Evolutionary conservation across 2,797 vertebrate genomes (phyloP).

Genomic region (Pseudochromis fuscus): DNA sequence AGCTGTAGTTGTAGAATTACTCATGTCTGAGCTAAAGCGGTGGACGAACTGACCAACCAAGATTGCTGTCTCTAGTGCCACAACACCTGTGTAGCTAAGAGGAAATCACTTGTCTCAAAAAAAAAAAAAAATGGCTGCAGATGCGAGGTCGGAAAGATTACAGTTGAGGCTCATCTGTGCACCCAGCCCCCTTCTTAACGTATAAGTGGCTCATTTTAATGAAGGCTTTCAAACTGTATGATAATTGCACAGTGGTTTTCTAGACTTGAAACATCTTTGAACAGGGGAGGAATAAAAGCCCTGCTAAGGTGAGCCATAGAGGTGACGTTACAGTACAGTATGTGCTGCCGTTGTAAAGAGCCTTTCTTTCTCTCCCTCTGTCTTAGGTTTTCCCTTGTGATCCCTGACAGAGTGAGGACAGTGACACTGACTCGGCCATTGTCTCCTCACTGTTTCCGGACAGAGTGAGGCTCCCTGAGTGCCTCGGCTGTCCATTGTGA

Average conservation of each 20-base stretch:
- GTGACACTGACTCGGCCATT: conserved; percentile 73
- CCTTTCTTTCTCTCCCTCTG: conserved; percentile 45
- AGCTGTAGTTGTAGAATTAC: neutral
- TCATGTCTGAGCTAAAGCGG: neutral
- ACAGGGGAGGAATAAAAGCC: conserved; percentile 5
- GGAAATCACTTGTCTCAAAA: neutral
- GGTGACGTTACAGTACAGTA: conserved; percentile 12
- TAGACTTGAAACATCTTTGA: conserved; percentile 11
- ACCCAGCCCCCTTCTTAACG: neutral
- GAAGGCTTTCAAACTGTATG: neutral
- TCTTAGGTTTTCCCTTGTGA: conserved; percentile 66
- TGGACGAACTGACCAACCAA: neutral
- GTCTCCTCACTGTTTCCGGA: conserved; percentile 61
- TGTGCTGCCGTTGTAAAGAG: conserved; percentile 39
- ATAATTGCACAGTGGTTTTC: conserved; percentile 2
- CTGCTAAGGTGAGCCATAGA: neutral
- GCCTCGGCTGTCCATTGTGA: conserved; percentile 65
- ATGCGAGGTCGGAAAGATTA: neutral
- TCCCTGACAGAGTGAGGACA: conserved; percentile 49
- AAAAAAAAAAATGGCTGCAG: neutral
- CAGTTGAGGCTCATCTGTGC: conserved; percentile 16
- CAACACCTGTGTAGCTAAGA: neutral
- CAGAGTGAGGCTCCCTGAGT: conserved; percentile 47
- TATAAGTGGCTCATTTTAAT: conserved; percentile 17
- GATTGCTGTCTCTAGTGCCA: neutral